Conservation (phyloP, 2,797 vertebrate species). For the Schizopygopsis malacanthus region DNA sequence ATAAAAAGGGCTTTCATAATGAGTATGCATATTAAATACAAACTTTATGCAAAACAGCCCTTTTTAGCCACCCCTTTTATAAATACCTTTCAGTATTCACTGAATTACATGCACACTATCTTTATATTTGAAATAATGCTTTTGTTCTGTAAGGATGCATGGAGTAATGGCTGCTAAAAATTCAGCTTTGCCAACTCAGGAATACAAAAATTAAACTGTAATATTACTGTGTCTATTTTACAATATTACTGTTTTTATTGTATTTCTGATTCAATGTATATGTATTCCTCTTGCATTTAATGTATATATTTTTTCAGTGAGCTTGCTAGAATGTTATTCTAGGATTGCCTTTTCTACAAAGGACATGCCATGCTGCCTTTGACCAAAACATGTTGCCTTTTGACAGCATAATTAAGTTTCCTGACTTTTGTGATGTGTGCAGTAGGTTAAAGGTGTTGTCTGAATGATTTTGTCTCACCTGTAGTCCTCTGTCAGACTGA, state of each 20-base stretch:
- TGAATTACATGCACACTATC: not conserved
- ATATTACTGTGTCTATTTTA: not conserved
- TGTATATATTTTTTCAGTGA: not conserved
- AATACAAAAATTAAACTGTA: not conserved
- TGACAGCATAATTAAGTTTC: not conserved
- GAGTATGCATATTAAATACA: not conserved
- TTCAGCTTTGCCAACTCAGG: not conserved
- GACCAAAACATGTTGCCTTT: not conserved
- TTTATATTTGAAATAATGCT: too few species aligned
- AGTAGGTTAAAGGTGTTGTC: not conserved
- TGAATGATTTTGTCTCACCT: constrained; percentile 70
- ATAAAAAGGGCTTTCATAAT: not conserved
- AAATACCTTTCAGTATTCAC: not conserved
- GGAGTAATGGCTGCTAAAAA: not conserved
- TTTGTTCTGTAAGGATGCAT: not conserved
- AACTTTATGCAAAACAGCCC: not conserved
- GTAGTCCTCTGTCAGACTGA: constrained; percentile 78
- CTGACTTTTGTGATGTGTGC: not conserved
- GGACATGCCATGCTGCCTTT: not conserved
- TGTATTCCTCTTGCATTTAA: too few species aligned
- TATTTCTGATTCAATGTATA: not conserved
- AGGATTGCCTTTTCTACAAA: not conserved
- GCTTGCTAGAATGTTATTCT: not conserved
- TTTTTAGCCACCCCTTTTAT: not conserved
- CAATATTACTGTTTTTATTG: not conserved